Evolutionary conservation across 1,140 invertebrate genomes (phyloP).

Genomic region (Nylanderia fulva): DNA sequence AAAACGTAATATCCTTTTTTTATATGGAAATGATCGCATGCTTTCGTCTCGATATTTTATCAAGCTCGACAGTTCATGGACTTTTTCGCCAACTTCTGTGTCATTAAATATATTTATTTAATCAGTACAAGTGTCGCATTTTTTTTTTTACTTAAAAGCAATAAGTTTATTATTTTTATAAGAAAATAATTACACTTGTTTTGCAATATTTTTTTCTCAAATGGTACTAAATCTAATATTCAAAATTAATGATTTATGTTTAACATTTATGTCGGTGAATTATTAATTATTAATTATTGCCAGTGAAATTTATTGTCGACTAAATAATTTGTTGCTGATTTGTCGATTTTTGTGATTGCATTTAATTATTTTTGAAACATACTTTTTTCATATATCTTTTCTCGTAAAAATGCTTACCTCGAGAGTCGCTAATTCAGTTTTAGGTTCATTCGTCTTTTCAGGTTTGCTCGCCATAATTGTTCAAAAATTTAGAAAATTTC

Average conservation of each 20-base stretch:
- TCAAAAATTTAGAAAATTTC: not conserved
- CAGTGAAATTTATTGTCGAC: not conserved
- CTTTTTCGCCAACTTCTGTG: not conserved
- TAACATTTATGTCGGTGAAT: not conserved
- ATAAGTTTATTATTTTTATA: not conserved
- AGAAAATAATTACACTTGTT: not conserved
- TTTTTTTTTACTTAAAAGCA: not conserved
- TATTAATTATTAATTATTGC: not conserved
- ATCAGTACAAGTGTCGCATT: too few relatives aligned
- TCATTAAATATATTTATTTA: not conserved
- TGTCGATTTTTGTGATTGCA: not conserved
- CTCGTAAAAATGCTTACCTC: not conserved
- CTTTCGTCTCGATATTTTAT: not conserved
- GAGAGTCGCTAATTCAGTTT: not conserved
- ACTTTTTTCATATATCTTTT: not conserved
- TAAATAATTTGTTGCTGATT: not conserved
- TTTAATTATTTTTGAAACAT: too few relatives aligned
- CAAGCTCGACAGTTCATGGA: not conserved
- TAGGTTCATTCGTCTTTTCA: not conserved
- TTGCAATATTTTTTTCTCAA: not conserved
- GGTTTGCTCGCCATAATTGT: not conserved
- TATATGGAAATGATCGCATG: not conserved
- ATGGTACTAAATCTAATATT: not conserved
- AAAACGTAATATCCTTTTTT: not conserved
- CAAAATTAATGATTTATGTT: not conserved